Base-by-base conservation (phyloP, 2,888 invertebrate genomes). In the Bellardia bayeri region DNA sequence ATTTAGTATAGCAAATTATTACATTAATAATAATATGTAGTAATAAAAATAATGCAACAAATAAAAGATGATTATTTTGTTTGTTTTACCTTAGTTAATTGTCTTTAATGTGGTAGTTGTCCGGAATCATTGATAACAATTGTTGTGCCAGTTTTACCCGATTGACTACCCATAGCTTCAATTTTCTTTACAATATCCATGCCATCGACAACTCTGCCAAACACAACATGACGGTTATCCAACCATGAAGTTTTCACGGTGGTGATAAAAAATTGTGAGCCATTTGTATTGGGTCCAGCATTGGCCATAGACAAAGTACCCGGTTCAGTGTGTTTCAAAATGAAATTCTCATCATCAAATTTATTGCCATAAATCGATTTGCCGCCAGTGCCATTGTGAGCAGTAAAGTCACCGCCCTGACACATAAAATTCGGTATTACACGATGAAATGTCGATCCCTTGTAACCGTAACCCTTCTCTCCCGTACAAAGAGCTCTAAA, bases 341-440 rank as follows among this genome's bases (percentile, higher is more conserved):
- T 95, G 95, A 99, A 99, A 95, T 99, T 99, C 95, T 99, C 99
- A 93, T 99, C 99, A 40, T 95, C 96, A 94, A 99, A 99, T 94
- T 98, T 98, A 91, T 95, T 95, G 45, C 99, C 99, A 91, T 98
- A 99, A 94, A 99, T 99, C 89, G 98, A 98, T 94, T 98, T 98
- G 89, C 99, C 99, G 85, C 98, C 98, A 90, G 97, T 97, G 94
- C 98, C 98, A 93, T 97, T 97, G 96, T 98, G 96, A 93, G 97
- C 97, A 90, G 98, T 98, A 93, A 98, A 98, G 93, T 98, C 98
- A 89, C 98, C 97, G 71, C 98, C 98, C 95, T 98, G 98, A 94
- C 98, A 97, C 98, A 98, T 98, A 95, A 99, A 98, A 94, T 98
- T 97, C 89, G 98, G 98, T 94, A 99, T 98, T 90, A 98, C 97